phyloP scores from a whole-genome alignment of 2,888 invertebrate genomes.

The Caenorhabditis japonica region DNA sequence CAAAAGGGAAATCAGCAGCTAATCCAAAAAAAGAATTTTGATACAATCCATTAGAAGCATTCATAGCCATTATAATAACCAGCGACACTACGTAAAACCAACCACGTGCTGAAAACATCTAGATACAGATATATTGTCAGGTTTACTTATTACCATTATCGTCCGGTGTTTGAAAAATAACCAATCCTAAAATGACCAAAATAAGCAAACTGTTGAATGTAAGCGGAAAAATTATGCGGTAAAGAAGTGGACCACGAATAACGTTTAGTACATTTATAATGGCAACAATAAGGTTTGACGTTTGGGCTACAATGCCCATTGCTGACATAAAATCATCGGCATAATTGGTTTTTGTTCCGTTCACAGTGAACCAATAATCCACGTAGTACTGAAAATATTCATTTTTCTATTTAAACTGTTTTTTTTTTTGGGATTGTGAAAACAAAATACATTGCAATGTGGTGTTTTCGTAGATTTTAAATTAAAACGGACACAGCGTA shows the following conservation, averaged over 20 bases:
- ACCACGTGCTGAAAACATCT: slow-evolving; percentile 76
- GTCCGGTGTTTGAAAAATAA: slow-evolving; percentile 78
- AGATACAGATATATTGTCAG: background rate
- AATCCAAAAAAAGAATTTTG: slow-evolving; percentile 93
- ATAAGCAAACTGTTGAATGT: slow-evolving; percentile 76
- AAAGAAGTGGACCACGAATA: slow-evolving; percentile 87
- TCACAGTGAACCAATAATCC: slow-evolving; percentile 85
- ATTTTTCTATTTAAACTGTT: background rate
- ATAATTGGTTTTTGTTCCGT: slow-evolving; percentile 79
- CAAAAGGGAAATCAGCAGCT: slow-evolving; percentile 86
- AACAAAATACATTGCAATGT: no score
- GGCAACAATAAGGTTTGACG: slow-evolving; percentile 93
- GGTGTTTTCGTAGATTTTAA: no score
- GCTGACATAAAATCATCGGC: slow-evolving; percentile 87
- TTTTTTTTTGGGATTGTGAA: no score
- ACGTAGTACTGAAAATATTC: slow-evolving; percentile 82
- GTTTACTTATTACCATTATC: slow-evolving; percentile 38
- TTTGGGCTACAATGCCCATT: slow-evolving; percentile 89
- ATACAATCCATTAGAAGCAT: slow-evolving; percentile 91
- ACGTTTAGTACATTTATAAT: slow-evolving; percentile 70
- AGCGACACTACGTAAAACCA: slow-evolving; percentile 79
- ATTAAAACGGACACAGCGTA: no score
- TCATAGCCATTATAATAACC: slow-evolving; percentile 78
- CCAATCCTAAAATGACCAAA: slow-evolving; percentile 78
- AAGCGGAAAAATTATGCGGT: slow-evolving; percentile 83